These are phyloP conservation scores for Pristionchus maxplancki DNA, from an alignment of 2,888 invertebrate genomes.

Conservation along the genomic window DNA sequence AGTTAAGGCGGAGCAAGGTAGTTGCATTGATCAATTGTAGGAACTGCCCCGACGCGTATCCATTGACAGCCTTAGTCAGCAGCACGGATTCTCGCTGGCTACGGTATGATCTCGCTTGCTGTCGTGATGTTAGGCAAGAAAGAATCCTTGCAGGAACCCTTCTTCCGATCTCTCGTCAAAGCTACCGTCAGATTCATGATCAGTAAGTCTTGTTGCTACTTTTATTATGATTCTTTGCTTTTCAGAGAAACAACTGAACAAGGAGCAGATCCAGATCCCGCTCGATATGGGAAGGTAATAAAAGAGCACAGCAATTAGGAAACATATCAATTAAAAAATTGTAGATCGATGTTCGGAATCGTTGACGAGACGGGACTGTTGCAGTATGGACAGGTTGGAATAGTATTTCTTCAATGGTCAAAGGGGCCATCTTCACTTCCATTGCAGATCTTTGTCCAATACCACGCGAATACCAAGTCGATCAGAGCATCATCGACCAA, in stretches of 20 bases:
- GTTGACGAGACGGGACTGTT: conserved; percentile 73
- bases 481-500: conserved; percentile 53
- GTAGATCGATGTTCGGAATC: conserved; percentile 73
- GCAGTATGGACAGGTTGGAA: conserved; percentile 64
- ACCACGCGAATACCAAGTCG: conserved; percentile 60
- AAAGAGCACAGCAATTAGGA: not conserved
- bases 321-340: no score
- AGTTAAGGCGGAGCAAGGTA: not conserved
- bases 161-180: conserved; percentile 72
- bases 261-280: conserved; percentile 53
- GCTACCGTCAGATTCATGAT: conserved; percentile 61
- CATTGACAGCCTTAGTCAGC: conserved; percentile 55
- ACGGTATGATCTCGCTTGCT: not conserved
- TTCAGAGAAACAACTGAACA: conserved; percentile 51
- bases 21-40: conserved; percentile 35
- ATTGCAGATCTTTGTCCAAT: conserved; percentile 70
- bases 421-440: not conserved
- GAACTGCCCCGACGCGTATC: conserved; percentile 61
- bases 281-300: conserved; percentile 19
- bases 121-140: conserved; percentile 41
- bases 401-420: no score
- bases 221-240: no score
- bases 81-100: conserved; percentile 59
- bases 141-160: conserved; percentile 66
- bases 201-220: conserved; percentile 52